Evolutionary conservation across 2,797 vertebrate species (phyloP).

Genomic region (Eptatretus atami): DNA sequence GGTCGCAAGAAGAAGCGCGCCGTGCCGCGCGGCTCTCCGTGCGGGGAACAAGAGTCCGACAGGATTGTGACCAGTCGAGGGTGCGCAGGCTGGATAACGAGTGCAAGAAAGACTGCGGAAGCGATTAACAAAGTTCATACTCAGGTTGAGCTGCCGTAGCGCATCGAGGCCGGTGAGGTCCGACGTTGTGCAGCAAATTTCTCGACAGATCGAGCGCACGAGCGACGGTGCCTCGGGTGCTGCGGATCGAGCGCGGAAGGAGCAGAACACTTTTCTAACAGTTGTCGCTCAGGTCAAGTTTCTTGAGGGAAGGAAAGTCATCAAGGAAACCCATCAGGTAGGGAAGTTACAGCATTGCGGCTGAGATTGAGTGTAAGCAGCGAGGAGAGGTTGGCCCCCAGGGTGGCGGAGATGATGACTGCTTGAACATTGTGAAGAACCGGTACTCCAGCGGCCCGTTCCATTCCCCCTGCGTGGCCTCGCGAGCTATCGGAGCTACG

Average conservation of each 20-base stretch:
- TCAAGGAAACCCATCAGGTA: neutral
- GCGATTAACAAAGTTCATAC: neutral
- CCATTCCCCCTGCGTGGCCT: neutral
- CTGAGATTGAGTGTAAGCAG: constrained; percentile 2
- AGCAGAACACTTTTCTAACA: neutral
- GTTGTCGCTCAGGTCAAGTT: constrained; percentile 4
- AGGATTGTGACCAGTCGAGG: neutral
- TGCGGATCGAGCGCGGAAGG: too few species aligned
- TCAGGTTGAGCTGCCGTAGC: neutral
- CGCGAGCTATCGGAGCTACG: neutral
- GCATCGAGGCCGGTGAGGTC: too few species aligned
- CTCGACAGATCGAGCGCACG: too few species aligned
- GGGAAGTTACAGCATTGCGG: neutral
- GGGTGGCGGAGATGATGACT: neutral
- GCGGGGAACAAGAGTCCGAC: constrained; percentile 1
- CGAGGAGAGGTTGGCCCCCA: neutral
- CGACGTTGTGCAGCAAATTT: too few species aligned
- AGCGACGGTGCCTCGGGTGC: too few species aligned
- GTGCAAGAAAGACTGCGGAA: too few species aligned
- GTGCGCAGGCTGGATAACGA: neutral
- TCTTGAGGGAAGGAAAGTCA: neutral
- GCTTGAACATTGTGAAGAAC: neutral
- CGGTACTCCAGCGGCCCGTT: neutral
- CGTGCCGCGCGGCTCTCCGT: neutral
- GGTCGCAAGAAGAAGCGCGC: neutral